Percentiles rank a stretch among this genome's conserved stretches.
Conservation (phyloP, 2,797 vertebrate genomes). For the Galagoides demidoff region DNA sequence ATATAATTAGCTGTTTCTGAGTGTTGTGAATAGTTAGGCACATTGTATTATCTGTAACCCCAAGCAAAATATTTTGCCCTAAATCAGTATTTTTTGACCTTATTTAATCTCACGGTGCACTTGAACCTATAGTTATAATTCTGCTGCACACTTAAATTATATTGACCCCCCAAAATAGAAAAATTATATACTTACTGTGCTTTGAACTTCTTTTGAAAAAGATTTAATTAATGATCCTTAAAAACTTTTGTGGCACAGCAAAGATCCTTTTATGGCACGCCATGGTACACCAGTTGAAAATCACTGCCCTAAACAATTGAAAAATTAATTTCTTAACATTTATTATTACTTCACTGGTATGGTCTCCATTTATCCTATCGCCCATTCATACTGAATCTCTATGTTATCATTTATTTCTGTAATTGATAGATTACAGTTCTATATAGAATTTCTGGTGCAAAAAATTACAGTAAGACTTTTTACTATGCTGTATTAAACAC, state of each 20-base stretch:
- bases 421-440: not conserved
- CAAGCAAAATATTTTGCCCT: too few relatives aligned
- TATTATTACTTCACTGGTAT: not conserved
- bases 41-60: not conserved
- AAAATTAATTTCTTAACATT: not conserved
- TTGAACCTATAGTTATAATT: too few relatives aligned
- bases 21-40: not conserved
- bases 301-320: not conserved
- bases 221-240: too few relatives aligned
- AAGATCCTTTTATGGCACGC: too few relatives aligned
- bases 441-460: not conserved
- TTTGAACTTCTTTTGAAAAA: too few relatives aligned
- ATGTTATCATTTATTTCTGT: not conserved
- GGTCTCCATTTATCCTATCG: not conserved
- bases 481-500: not conserved
- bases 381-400: not conserved
- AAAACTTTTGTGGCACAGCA: too few relatives aligned
- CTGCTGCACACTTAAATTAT: too few relatives aligned
- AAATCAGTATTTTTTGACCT: too few relatives aligned
- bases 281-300: too few relatives aligned
- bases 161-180: too few relatives aligned
- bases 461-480: not conserved
- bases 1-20: not conserved
- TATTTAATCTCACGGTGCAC: too few relatives aligned
- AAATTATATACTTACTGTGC: too few relatives aligned